Evolutionary conservation across 2,113 vertebrate species (phyloP), one percentile per base, ranked within the genome.

Genomic region (Corythaeola cristata): DNA sequence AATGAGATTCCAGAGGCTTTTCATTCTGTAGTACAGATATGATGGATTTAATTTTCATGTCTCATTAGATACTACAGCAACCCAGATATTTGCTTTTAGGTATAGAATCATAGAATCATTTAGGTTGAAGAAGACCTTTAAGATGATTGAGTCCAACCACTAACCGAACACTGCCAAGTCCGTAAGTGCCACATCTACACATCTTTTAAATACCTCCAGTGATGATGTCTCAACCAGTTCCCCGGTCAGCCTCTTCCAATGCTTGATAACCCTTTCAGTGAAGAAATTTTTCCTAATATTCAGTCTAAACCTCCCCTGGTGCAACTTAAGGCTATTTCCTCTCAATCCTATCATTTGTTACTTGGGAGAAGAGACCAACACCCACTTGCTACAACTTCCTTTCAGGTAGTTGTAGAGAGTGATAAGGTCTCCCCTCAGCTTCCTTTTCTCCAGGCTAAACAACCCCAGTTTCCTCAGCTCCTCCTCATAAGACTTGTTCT

Each of bases 271-370:
- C 0, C 11, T 82, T 49, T 50, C 11, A 3, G 9, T 39, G 41
- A 69, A 49, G 13, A 55, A 5, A 3, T 30, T 22, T 73, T 85
- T 55, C n/a, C 23, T n/a, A 53, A 14, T 49, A 76, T 21, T 13
- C 2, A 3, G 8, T 18, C 15, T 71, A 81, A 71, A 71, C 11
- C 20, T 81, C 18, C 12, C 6, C 13, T 76, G 44, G 5, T 1
- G 2, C 47, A 90, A 41, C 35, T 18, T 52, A 8, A 52, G 33
- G 33, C 10, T 1, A 0, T 64, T 72, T 66, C 12, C 30, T 63
- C 32, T 56, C 11, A 3, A 3, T 39, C 41, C 14, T 63, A 7
- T 56, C 0, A 1, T 41, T 15, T 56, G 39, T 49, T 0, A 1
- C 49, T 15, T 56, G 39, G 44, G 18, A 63, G 7, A 56, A 47